Base-by-base conservation (phyloP, 2,113 vertebrate genomes). In the Fregetta grallaria region DNA sequence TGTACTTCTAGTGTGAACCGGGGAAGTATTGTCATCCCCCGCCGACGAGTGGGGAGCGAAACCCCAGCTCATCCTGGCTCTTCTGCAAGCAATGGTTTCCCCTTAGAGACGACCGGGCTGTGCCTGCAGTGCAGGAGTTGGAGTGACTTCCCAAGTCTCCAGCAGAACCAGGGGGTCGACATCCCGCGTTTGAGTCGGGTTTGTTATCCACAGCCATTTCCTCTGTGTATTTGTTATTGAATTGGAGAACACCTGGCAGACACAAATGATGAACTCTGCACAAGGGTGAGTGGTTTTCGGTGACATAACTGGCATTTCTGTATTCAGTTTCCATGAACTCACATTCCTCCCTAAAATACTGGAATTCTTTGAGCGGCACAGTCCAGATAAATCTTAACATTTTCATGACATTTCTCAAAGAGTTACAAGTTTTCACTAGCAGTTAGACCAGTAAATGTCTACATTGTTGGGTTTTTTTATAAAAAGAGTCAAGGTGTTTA, bases 111-210 rank as follows among this genome's bases (percentile, higher is more conserved):
- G 6, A 11, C 11, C 0, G 13, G 45, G 68, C 68, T 21, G 21
- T 30, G 10, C 52, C 11, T 8, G 45, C 17, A 5, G 38, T 7
- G 22, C 30, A 6, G 10, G 58, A 23, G 6, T 13, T 0, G 1
- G 17, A 78, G 40, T 2, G 5, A 32, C 58, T 29, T 49, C 80
- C 45, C 9, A 18, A 12, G 11, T 34, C 45, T 67, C 44, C 47
- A 26, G 34, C 49, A 38, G 40, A 81, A 56, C 47, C 16, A 5
- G 23, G 14, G 45, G 25, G 7, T 32, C 4, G 4, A 10, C 1
- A 2, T 50, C 40, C 59, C 1, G 0, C 0, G 0, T 42, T 19
- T 25, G 18, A 30, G 29, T 3, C 15, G 0, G 1, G 19, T 49
- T 29, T 36, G 40, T 66, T n/a, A 16, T 21, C 52, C 58, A 19